phyloP scores from a whole-genome alignment of 1,140 invertebrate species.

The Heliconius melpomene region DNA sequence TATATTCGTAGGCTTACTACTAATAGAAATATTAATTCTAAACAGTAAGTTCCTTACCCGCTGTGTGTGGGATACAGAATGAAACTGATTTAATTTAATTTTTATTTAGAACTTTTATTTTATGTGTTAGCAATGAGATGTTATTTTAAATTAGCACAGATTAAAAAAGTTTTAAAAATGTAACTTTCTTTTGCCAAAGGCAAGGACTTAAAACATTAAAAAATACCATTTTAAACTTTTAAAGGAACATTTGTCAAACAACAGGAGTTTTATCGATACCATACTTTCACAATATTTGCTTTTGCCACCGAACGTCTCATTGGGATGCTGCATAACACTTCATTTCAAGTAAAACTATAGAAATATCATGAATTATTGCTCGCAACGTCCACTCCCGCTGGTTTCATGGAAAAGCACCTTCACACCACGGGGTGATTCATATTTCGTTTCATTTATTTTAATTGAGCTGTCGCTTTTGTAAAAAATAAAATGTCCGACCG shows the following conservation, averaged over 20 bases:
- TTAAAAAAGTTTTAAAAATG: neutral
- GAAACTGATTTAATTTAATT: too few species aligned
- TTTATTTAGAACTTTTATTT: too few species aligned
- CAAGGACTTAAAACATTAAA: neutral
- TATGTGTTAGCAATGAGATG: too few species aligned
- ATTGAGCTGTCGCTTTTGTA: constrained; percentile 55
- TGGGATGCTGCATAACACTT: constrained; percentile 6
- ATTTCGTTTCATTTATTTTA: constrained; percentile 56
- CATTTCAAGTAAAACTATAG: constrained; percentile 36
- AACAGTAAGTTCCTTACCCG: too few species aligned
- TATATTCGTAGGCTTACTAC: too few species aligned
- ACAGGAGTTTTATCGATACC: neutral
- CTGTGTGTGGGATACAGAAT: too few species aligned
- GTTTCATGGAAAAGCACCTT: constrained; percentile 47
- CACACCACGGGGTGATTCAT: constrained; percentile 52
- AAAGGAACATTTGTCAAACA: neutral
- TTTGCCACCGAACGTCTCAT: neutral
- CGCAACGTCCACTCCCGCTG: constrained; percentile 46
- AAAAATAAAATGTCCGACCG: constrained; percentile 50
- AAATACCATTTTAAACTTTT: neutral
- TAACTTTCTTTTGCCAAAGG: neutral
- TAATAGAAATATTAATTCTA: too few species aligned
- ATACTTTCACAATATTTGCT: constrained; percentile 7
- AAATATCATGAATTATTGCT: constrained; percentile 41
- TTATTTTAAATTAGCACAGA: neutral